These are phyloP conservation scores for Augochlorella aurata DNA, from an alignment of 2,888 invertebrate species.

Conservation along the genomic window DNA sequence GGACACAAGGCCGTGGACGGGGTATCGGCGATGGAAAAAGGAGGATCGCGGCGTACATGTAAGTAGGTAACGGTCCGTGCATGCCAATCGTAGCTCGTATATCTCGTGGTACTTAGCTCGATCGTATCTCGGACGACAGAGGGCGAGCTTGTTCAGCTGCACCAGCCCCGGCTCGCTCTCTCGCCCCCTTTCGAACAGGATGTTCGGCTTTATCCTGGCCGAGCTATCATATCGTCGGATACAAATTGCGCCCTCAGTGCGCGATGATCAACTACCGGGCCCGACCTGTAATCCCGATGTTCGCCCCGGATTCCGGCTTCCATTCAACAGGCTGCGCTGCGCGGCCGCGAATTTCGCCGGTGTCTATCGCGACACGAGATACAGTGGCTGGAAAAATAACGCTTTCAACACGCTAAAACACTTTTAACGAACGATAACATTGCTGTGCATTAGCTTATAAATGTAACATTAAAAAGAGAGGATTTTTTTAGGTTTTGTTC, in stretches of 20 bases:
- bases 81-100: constrained; percentile 74
- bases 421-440: too few species aligned
- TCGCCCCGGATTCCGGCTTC: constrained; percentile 8
- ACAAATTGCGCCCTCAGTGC: constrained; percentile 65
- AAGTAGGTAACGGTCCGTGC: constrained; percentile 73
- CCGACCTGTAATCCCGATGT: constrained; percentile 28
- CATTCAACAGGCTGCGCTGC: background rate
- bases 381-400: too few species aligned
- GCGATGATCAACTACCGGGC: constrained; percentile 59
- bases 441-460: too few species aligned
- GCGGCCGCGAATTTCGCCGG: too few species aligned
- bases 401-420: too few species aligned
- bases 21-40: constrained; percentile 13
- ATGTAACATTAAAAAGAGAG: too few species aligned
- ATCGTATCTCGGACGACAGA: constrained; percentile 69
- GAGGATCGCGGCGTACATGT: constrained; percentile 63
- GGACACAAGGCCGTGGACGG: constrained; percentile 37
- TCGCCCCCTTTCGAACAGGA: constrained; percentile 64
- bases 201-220: constrained; percentile 64
- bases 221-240: constrained; percentile 61
- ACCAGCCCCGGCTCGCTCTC: constrained; percentile 34
- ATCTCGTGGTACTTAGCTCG: constrained; percentile 70
- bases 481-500: too few species aligned
- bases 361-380: too few species aligned
- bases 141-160: constrained; percentile 59